phyloP scores from a whole-genome alignment of 2,797 vertebrate genomes.

The Sebastes minor region DNA sequence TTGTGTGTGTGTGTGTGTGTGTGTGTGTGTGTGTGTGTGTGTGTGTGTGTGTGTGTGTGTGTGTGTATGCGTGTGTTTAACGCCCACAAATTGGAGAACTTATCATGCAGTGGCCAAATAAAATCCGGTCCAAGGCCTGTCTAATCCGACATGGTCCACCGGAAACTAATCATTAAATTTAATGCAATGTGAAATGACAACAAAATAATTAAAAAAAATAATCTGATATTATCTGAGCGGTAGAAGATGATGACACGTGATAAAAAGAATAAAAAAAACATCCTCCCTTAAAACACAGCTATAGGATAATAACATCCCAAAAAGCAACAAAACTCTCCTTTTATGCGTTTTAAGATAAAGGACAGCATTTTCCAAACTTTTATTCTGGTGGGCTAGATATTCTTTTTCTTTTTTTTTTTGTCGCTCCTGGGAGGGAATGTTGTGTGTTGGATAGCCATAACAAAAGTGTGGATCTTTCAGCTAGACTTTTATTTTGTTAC shows the following conservation, averaged over 20 bases:
- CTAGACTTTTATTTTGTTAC: constrained; percentile 65
- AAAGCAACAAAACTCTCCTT: not conserved
- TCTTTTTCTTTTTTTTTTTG: not conserved
- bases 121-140: not conserved
- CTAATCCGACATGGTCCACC: not conserved
- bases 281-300: not conserved
- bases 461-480: constrained; percentile 53
- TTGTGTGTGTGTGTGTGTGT: too few species aligned
- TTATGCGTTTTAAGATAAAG: not conserved
- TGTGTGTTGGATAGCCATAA: constrained; percentile 62
- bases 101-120: not conserved
- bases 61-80: not conserved
- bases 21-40: too few species aligned
- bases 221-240: not conserved
- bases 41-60: not conserved
- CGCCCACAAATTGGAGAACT: not conserved
- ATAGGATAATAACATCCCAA: not conserved
- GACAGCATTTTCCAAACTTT: not conserved
- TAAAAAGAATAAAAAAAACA: not conserved
- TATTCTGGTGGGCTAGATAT: not conserved
- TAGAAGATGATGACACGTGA: not conserved
- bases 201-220: not conserved
- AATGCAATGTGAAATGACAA: not conserved
- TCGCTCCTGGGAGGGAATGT: not conserved
- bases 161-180: not conserved